A percentile compares a stretch with the other conserved stretches of the same genome.
Conservation (phyloP, 1,140 invertebrate genomes). For the Phenacoccus solenopsis region DNA sequence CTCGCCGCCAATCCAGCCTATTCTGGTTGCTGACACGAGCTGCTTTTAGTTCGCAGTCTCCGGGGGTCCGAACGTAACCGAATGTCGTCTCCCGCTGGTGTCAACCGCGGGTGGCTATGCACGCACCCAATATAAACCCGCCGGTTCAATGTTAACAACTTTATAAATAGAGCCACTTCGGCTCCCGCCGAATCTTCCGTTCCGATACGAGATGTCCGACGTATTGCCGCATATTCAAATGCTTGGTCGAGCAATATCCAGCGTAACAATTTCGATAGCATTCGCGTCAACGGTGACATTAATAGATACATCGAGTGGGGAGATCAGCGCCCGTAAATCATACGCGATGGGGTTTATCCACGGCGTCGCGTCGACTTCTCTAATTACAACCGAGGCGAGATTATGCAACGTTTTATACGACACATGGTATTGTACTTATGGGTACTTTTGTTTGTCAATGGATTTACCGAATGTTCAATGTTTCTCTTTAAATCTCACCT, state of each 20-base stretch:
- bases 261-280: too few relatives aligned
- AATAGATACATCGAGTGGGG: too few relatives aligned
- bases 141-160: constrained; percentile 16
- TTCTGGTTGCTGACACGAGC: constrained; percentile 5
- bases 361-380: too few relatives aligned
- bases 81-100: constrained; percentile 13
- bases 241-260: not conserved
- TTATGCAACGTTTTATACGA: too few relatives aligned
- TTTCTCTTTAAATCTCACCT: too few relatives aligned
- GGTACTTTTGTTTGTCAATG: too few relatives aligned
- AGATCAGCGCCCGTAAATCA: too few relatives aligned
- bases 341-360: too few relatives aligned
- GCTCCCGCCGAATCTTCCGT: constrained; percentile 7
- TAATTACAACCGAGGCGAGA: too few relatives aligned
- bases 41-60: constrained; percentile 5
- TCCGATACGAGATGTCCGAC: not conserved
- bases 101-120: constrained; percentile 13
- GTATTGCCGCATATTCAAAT: not conserved
- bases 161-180: constrained; percentile 14
- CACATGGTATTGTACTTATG: too few relatives aligned
- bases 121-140: constrained; percentile 10
- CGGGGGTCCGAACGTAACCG: constrained; percentile 11
- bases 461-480: too few relatives aligned
- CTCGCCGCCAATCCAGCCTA: not conserved
- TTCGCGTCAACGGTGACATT: too few relatives aligned